Conservation (phyloP, 2,113 vertebrate species). For the Chascanopsetta lugubris region DNA sequence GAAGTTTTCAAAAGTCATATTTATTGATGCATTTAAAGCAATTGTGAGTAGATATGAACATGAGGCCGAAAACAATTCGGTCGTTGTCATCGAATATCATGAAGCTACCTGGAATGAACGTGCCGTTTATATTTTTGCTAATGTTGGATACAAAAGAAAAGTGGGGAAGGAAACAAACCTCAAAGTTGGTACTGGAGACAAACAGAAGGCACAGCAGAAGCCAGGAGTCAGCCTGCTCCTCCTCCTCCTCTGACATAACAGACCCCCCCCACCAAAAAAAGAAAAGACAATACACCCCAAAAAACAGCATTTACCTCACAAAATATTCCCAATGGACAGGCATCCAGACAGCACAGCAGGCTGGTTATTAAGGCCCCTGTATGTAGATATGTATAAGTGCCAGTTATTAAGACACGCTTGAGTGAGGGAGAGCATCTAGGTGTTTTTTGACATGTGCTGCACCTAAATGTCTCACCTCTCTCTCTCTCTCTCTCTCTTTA, state of each 20-base stretch:
- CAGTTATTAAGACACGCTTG: conserved; percentile 55
- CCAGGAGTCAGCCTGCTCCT: conserved; percentile 52
- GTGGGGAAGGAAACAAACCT: conserved; percentile 29
- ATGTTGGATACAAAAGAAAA: conserved; percentile 58
- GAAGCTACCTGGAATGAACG: conserved; percentile 69
- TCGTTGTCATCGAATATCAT: conserved; percentile 70
- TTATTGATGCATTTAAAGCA: conserved; percentile 79
- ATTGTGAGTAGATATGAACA: conserved; percentile 79
- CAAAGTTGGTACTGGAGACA: conserved; percentile 45
- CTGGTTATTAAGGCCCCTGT: conserved; percentile 56
- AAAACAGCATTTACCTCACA: conserved; percentile 46
- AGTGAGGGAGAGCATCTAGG: conserved; percentile 24
- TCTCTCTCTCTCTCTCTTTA: background rate
- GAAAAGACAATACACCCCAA: conserved; percentile 27
- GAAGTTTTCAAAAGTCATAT: conserved; percentile 66
- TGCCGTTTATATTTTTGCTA: conserved; percentile 70
- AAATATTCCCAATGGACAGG: conserved; percentile 54
- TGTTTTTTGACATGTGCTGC: conserved; percentile 23
- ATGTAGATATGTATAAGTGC: conserved; percentile 53
- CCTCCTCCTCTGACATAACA: conserved; percentile 39
- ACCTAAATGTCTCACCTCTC: conserved; percentile 24
- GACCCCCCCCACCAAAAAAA: background rate
- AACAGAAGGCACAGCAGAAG: conserved; percentile 68
- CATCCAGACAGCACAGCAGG: conserved; percentile 46
- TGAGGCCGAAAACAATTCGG: conserved; percentile 80